Conservation (phyloP, 2,888 invertebrate species). For the Pocota personata region DNA sequence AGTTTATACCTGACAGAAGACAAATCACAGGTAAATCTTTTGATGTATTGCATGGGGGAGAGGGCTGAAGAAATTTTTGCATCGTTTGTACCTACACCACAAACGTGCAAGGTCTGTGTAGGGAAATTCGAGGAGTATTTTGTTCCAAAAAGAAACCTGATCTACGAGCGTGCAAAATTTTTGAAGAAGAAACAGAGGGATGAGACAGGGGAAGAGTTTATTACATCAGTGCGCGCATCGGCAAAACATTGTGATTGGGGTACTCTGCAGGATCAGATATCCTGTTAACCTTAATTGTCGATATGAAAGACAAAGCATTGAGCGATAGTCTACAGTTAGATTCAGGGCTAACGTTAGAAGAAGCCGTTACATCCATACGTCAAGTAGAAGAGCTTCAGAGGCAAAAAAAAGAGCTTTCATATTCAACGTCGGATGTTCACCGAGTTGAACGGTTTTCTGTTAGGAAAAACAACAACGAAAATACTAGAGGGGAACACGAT, state of each 20-base stretch:
- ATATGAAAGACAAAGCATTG: constrained; percentile 3
- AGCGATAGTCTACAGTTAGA: constrained; percentile 17
- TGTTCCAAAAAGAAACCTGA: too few relatives aligned
- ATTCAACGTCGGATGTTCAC: background rate
- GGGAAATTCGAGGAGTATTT: too few relatives aligned
- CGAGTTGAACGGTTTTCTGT: constrained; percentile 2
- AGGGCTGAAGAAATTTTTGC: too few relatives aligned
- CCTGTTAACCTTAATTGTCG: constrained; percentile 2
- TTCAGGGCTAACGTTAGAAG: constrained; percentile 8
- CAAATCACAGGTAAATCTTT: too few relatives aligned
- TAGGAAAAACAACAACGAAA: background rate
- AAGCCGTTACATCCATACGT: background rate
- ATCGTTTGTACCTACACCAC: too few relatives aligned
- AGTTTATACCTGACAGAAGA: too few relatives aligned
- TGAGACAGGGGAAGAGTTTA: too few relatives aligned
- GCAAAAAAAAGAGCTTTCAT: constrained; percentile 11
- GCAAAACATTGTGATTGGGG: constrained; percentile 9
- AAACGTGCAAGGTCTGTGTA: too few relatives aligned
- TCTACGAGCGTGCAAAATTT: too few relatives aligned
- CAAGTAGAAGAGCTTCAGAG: background rate
- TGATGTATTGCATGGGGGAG: too few relatives aligned
- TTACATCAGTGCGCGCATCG: background rate
- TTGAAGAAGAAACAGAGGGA: too few relatives aligned
- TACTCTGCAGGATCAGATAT: constrained; percentile 17
- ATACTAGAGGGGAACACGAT: background rate